Evolutionary conservation across 2,888 invertebrate genomes (phyloP).

Genomic region (Drosophila antonietae): DNA sequence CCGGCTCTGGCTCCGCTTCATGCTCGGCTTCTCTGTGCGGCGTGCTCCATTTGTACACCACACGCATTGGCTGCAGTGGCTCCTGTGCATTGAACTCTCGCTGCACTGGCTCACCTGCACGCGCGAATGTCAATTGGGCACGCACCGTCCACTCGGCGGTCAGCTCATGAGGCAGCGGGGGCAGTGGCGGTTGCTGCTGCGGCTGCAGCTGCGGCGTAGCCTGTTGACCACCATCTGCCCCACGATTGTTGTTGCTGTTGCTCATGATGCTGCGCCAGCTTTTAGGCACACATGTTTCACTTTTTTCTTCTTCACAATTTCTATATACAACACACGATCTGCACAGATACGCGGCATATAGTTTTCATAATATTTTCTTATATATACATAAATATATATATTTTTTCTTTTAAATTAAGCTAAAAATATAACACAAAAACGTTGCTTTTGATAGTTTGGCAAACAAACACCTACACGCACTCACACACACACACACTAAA

Average conservation of each 20-base stretch:
- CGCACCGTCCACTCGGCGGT: slow-evolving; percentile 89
- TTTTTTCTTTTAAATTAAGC: slow-evolving; percentile 43
- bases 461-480: slow-evolving; percentile 31
- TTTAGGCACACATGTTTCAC: slow-evolving; percentile 30
- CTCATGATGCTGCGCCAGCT: slow-evolving; percentile 37
- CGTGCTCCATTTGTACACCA: slow-evolving; percentile 85
- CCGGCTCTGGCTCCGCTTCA: slow-evolving; percentile 41
- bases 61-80: slow-evolving; percentile 83
- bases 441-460: slow-evolving; percentile 48
- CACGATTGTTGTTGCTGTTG: slow-evolving; percentile 6
- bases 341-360: slow-evolving; percentile 60
- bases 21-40: slow-evolving; percentile 78
- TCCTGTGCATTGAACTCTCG: slow-evolving; percentile 75
- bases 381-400: slow-evolving; percentile 3
- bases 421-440: slow-evolving; percentile 57
- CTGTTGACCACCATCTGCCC: slow-evolving; percentile 4
- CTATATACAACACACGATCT: slow-evolving; percentile 54
- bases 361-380: slow-evolving; percentile 22
- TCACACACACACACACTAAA: slow-evolving; percentile 15
- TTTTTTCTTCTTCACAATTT: slow-evolving; percentile 7
- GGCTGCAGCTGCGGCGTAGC: neutral
- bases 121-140: slow-evolving; percentile 88
- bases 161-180: slow-evolving; percentile 81
- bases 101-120: slow-evolving; percentile 84
- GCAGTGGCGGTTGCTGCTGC: neutral